phyloP scores from a whole-genome alignment of 2,797 vertebrate species.

The Centroberyx gerrardi region DNA sequence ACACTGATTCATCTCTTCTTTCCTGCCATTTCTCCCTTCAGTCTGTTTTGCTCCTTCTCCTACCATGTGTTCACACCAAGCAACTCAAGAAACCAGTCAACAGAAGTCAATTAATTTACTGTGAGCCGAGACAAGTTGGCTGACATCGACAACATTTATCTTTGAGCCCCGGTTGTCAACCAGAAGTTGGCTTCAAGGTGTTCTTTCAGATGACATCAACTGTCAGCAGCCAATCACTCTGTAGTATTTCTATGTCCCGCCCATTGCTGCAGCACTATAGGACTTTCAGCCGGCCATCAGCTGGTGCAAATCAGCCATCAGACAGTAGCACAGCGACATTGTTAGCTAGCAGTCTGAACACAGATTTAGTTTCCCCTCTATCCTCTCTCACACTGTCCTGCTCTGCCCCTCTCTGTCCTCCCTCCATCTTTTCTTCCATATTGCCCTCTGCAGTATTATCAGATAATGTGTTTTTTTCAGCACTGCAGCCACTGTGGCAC shows the following conservation, averaged over 20 bases:
- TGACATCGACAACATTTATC: neutral
- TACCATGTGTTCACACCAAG: neutral
- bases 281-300: conserved; percentile 43
- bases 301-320: conserved; percentile 46
- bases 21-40: too few species aligned
- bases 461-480: conserved; percentile 75
- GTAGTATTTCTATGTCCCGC: conserved; percentile 17
- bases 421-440: conserved; percentile 64
- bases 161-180: neutral
- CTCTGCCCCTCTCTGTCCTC: conserved; percentile 53
- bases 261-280: conserved; percentile 15
- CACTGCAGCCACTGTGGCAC: conserved; percentile 81
- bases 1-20: too few species aligned
- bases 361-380: conserved; percentile 27
- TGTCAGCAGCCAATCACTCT: conserved; percentile 11
- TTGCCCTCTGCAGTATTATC: conserved; percentile 80
- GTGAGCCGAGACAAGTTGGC: too few species aligned
- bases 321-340: conserved; percentile 47
- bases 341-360: conserved; percentile 49
- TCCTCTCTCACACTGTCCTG: conserved; percentile 50
- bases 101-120: too few species aligned
- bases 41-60: neutral
- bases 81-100: too few species aligned
- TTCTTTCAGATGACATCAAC: neutral
- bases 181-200: neutral